Percentiles rank a stretch among this genome's conserved stretches.
These are phyloP conservation scores for Invenusta paracnida DNA, from an alignment of 2,888 invertebrate genomes.

Conservation along the genomic window DNA sequence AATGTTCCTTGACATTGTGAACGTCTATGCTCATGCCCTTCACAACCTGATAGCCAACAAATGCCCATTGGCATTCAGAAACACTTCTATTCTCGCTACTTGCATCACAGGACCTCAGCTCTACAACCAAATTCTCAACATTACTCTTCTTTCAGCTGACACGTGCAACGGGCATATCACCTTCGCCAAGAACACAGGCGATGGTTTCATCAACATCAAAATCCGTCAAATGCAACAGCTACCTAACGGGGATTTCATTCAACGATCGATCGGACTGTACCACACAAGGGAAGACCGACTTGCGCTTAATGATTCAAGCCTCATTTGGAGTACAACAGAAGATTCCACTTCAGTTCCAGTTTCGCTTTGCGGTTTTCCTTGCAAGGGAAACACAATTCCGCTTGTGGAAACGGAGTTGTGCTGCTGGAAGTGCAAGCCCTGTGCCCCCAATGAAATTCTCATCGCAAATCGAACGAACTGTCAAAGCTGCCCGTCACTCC, in stretches of 20 bases:
- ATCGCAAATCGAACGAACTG: slow-evolving; percentile 46
- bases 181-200: not conserved
- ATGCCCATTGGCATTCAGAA: slow-evolving; percentile 47
- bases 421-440: slow-evolving; percentile 48
- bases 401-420: slow-evolving; percentile 44
- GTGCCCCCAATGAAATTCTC: slow-evolving; percentile 47
- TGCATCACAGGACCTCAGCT: not conserved
- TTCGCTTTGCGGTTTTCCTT: not conserved
- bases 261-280: not conserved
- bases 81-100: not conserved
- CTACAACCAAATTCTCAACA: not conserved
- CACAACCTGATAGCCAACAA: slow-evolving; percentile 45
- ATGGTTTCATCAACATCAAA: not conserved
- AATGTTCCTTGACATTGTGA: not conserved
- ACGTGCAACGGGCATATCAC: not conserved
- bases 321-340: no score
- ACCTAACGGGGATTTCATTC: not conserved
- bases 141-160: not conserved
- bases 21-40: not conserved
- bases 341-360: not conserved
- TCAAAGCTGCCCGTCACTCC: slow-evolving; percentile 44
- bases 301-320: no score
- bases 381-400: not conserved
- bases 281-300: no score
- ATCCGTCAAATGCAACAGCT: not conserved